Percentiles rank a stretch among this genome's conserved stretches.
phyloP scores from a whole-genome alignment of 2,888 invertebrate species.

The Diabrotica balteata region DNA sequence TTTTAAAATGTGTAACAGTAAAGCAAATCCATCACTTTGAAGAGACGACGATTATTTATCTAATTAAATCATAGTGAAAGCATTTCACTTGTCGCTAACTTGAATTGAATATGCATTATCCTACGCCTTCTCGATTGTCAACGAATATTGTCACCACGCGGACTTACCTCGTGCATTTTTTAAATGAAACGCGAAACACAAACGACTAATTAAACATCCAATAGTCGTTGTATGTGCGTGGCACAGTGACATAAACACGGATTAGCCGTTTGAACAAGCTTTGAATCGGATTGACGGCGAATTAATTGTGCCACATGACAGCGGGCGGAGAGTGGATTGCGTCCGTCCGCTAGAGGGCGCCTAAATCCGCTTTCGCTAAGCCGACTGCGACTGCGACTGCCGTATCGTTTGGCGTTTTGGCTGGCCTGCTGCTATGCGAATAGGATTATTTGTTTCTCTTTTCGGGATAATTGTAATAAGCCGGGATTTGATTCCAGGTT shows the following conservation, averaged over 20 bases:
- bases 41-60: no score
- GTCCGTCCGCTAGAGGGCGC: constrained; percentile 49
- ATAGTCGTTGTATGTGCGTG: constrained; percentile 39
- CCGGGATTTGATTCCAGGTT: constrained; percentile 1
- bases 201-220: constrained; percentile 49
- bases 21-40: no score
- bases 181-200: not conserved
- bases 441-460: constrained; percentile 45
- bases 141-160: not conserved
- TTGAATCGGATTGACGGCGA: constrained; percentile 58
- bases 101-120: no score
- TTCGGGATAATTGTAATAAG: constrained; percentile 19
- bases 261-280: constrained; percentile 57
- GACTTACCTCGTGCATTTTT: not conserved
- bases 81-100: no score
- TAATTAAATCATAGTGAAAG: no score
- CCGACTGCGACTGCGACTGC: constrained; percentile 40
- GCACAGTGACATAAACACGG: constrained; percentile 56
- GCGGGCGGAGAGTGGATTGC: constrained; percentile 42
- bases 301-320: constrained; percentile 59
- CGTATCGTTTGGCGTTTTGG: constrained; percentile 36
- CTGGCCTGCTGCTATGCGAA: constrained; percentile 36
- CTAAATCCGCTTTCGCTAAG: constrained; percentile 58
- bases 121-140: no score
- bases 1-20: no score